phyloP scores from a whole-genome alignment of 2,888 invertebrate genomes.

The Nebria salina region DNA sequence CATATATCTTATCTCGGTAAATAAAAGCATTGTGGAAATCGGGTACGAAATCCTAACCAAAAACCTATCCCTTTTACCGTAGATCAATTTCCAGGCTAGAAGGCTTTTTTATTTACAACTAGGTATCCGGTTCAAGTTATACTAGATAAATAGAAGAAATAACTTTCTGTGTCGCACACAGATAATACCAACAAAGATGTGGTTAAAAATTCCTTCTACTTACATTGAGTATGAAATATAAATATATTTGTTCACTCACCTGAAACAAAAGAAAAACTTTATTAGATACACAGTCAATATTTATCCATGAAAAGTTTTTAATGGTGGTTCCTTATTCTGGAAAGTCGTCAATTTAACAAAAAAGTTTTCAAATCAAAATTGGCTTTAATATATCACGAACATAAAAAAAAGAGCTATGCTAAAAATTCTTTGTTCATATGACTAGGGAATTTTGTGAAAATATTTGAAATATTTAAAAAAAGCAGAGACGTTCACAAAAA shows the following conservation, averaged over 20 bases:
- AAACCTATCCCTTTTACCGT: not conserved
- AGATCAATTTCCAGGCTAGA: not conserved
- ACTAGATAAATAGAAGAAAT: not conserved
- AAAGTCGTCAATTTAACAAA: too few species aligned
- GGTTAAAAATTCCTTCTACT: not conserved
- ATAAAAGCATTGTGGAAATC: not conserved
- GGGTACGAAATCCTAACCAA: not conserved
- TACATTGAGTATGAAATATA: not conserved
- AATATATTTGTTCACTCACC: not conserved
- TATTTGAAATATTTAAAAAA: too few species aligned
- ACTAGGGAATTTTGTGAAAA: too few species aligned
- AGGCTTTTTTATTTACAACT: not conserved
- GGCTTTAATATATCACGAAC: too few species aligned
- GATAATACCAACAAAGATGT: not conserved
- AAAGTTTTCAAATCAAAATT: too few species aligned
- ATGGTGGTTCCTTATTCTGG: too few species aligned
- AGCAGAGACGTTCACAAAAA: too few species aligned
- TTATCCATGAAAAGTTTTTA: not conserved
- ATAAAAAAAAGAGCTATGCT: too few species aligned
- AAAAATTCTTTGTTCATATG: too few species aligned
- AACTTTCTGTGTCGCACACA: not conserved
- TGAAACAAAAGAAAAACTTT: not conserved
- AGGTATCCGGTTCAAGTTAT: not conserved
- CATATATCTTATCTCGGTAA: constrained; percentile 1
- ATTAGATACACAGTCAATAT: not conserved